Base-by-base conservation (phyloP, 2,797 vertebrate species). In the Chromobotia macracanthus region DNA sequence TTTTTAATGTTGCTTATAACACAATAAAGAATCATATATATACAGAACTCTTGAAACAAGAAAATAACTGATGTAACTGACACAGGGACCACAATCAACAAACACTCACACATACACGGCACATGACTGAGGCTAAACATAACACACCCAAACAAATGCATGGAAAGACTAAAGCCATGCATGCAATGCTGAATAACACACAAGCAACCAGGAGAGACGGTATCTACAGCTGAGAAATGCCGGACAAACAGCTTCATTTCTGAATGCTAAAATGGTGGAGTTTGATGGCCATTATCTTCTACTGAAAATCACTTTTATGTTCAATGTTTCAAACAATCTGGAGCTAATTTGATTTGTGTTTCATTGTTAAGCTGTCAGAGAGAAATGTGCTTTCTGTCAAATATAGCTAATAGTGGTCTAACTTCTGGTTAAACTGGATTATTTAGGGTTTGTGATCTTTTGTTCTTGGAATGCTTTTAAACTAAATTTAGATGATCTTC, bases 11-110 rank as follows among this genome's bases (percentile, higher is more conserved):
- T 63, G 50, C 64, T 69, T 23, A 80, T 77, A 80, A 80, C 58
- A 72, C 76, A 81, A 48, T 60, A 46, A 28, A 78, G 79, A 56
- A 66, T 74, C 21, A 16, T 76, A 64, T 72, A 79, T 75, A 72
- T 70, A 78, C 21, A 41, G 1, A 72, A 15, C 19, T 79, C 55
- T 61, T 55, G 61, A 79, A 69, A 77, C 31, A 66, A 69, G 41
- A 35, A 77, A 77, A 85, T 67, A 80, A 67, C 72, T 70, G 19
- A 35, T 80, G 80, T 80, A 77, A 72, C 74, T 76, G 79, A 77
- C 80, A 71, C 65, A 77, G 74, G 65, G 64, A 76, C 64, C 58
- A 83, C 69, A 18, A 70, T 38, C 56, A 72, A 75, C 72, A 81
- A n/a, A 82, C 75, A 61, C 71, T 10, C 69, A 82, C 74, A 67